Conservation (phyloP, 2,113 vertebrate genomes). For the Illadopsis cleaveri region DNA sequence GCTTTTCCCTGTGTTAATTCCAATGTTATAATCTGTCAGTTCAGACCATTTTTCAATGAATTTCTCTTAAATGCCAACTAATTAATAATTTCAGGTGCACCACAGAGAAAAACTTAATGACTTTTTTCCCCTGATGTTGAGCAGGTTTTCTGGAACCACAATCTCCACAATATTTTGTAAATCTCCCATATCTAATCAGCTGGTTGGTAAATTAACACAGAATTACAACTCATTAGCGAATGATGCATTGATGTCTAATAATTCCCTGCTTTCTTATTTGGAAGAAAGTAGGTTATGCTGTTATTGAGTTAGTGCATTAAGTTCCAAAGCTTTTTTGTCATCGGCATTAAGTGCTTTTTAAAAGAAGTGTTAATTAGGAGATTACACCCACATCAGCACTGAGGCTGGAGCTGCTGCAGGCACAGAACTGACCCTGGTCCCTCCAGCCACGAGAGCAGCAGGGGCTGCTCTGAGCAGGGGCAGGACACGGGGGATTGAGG, state of each 20-base stretch:
- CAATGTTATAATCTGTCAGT: neutral
- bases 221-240: slow-evolving; percentile 40
- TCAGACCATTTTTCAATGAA: slow-evolving; percentile 13
- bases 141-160: slow-evolving; percentile 42
- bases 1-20: neutral
- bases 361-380: slow-evolving; percentile 48
- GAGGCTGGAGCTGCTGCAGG: neutral
- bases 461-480: neutral
- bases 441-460: neutral
- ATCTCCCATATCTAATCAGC: slow-evolving; percentile 34
- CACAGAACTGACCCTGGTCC: neutral
- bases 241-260: slow-evolving; percentile 8
- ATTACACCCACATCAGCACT: slow-evolving; percentile 2
- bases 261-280: slow-evolving; percentile 22
- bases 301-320: neutral
- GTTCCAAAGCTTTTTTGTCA: slow-evolving; percentile 14
- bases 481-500: fast-evolving
- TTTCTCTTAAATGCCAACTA: slow-evolving; percentile 55
- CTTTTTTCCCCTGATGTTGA: neutral
- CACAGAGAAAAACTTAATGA: slow-evolving; percentile 33
- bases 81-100: slow-evolving; percentile 63
- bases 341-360: neutral
- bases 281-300: slow-evolving; percentile 49
- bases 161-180: neutral
- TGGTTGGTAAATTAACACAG: slow-evolving; percentile 32